Base-by-base conservation (phyloP, 2,113 vertebrate genomes). In the Notothenia coriiceps region DNA sequence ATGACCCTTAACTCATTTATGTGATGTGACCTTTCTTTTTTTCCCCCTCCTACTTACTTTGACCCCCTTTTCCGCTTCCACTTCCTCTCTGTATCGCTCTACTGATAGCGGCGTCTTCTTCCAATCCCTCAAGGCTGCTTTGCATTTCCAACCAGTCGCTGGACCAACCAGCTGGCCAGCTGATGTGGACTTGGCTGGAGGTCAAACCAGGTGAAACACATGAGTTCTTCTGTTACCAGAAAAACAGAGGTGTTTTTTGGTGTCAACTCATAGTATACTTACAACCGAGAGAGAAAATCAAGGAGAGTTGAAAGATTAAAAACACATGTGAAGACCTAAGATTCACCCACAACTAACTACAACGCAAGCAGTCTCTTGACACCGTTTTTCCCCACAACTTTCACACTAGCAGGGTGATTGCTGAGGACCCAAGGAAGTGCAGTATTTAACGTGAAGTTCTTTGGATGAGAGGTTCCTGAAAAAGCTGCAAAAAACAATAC, bases 161-260 rank as follows among this genome's bases (percentile, higher is more conserved):
- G 17, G 70, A 62, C 56, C 43, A 50, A 50, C 57, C 62, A 65
- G 50, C 66, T 74, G 83, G 44, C 74, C 77, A 63, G 71, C 49
- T 51, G 47, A 70, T 20, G 22, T 68, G 57, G 54, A 74, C 74
- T 55, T 78, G 63, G 68, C 68, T 61, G 55, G 20, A 47, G 52
- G 57, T 74, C 6, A 76, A 82, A 79, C 80, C 22, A 15, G 44
- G 46, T 67, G 50, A 82, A 29, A 60, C 85, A 84, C 83, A 82
- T 77, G 70, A 84, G 80, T 75, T 82, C 70, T 70, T 55, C 74
- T 81, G 70, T 84, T 63, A 85, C 64, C 44, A 76, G 5, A 67
- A 46, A 70, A 65, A 61, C 47, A 60, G 71, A 74, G 57, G 63
- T 65, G 78, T 40, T 75, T 63, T 51, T 40, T 54, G 50, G 79